Base-by-base conservation (phyloP, 2,888 invertebrate species). In the Diploptera punctata region DNA sequence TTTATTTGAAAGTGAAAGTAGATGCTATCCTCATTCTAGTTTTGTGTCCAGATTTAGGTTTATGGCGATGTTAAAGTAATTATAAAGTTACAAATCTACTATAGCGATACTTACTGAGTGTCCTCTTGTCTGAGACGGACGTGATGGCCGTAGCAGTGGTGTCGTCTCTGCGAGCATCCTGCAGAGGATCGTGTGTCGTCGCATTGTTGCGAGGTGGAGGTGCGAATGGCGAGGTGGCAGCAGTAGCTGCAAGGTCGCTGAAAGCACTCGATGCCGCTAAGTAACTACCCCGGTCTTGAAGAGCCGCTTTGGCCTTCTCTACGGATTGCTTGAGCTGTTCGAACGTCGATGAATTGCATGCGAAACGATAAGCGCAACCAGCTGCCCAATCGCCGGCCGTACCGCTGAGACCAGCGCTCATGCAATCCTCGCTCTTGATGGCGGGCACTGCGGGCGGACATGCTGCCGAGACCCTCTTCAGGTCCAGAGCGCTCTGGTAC, bases 321-420 rank as follows among this genome's bases (percentile, higher is more conserved):
- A 95, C 94, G 80, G 94, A 94, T 82, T 95, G 95, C 79, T 95
- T 95, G 75, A 95, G 84, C 81, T 95, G 94, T 80, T 95, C 94
- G 85, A 95, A 95, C 13, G 95, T 95, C 76, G 93, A 93, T 79
- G 93, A 93, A 81, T 92, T 92, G 80, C 88, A 88, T 73, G 94
- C 91, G 67, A 86, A 83, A 61, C 95, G 89, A 82, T 95, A 95
- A 5, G 85, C 83, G 81, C 85, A 85, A 72, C 83, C 82, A 26
- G 81, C 79, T 3, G 65, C 65, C 80, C 83, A 81, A 70, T 81
- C 81, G 68, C 79, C 77, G 61, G 75, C 75, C 70, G 77, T 75
- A 38, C 75, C 78, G 10, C 68, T 52, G 69, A 75, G 77, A 72
- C 76, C 76, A 54, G 73, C 76, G 26, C 83, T 82, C 73, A 84